phyloP scores from a whole-genome alignment of 2,888 invertebrate genomes.

The Hofmannophila pseudospretella region DNA sequence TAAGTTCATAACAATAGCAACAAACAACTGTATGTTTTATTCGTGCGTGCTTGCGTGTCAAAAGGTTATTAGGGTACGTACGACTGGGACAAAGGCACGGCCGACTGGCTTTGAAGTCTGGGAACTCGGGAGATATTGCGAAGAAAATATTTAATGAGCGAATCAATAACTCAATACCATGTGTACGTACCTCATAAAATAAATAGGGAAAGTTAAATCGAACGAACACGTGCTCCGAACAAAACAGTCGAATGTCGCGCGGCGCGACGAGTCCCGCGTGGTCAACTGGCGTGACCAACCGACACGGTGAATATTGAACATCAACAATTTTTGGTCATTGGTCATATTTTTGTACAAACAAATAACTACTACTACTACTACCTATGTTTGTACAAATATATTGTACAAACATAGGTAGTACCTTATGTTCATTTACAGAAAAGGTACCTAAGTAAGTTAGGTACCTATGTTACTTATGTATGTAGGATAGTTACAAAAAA shows the following conservation, averaged over 20 bases:
- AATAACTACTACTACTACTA: no score
- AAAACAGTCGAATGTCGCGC: conserved; percentile 3
- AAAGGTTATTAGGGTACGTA: conserved; percentile 12
- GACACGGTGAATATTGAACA: no score
- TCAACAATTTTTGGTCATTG: no score
- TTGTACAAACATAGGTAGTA: no score
- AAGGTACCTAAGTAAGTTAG: no score
- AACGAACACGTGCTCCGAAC: conserved; percentile 1
- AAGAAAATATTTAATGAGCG: not conserved
- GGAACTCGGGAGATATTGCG: no score
- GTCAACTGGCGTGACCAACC: conserved; percentile 6
- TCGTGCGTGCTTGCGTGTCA: conserved; percentile 8
- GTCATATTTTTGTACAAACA: no score
- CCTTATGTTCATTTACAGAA: no score
- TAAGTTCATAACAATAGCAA: not conserved
- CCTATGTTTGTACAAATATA: no score
- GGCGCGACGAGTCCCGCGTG: not conserved
- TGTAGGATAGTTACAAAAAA: no score
- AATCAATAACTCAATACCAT: not conserved
- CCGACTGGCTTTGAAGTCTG: no score
- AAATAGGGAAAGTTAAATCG: not conserved
- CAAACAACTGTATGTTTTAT: not conserved
- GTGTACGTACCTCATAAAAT: not conserved
- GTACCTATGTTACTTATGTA: no score
- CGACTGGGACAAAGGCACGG: conserved; percentile 3